These are phyloP conservation scores for Colistium nudipinnis DNA, from an alignment of 2,113 vertebrate genomes.

Conservation along the genomic window DNA sequence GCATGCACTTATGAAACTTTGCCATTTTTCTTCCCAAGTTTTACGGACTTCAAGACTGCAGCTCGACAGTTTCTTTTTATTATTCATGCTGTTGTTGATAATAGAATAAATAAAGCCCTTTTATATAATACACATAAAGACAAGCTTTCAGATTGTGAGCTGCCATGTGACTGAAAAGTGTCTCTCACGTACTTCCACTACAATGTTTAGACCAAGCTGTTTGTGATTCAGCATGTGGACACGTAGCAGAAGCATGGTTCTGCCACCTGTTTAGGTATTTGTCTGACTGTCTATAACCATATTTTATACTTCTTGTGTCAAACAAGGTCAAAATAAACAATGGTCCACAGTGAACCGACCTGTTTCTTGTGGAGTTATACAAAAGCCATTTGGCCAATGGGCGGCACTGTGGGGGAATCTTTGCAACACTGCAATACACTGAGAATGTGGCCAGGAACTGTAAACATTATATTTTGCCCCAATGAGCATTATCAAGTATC, in stretches of 20 bases:
- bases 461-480: background rate
- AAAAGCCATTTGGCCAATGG: constrained; percentile 34
- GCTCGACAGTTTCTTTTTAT: constrained; percentile 7
- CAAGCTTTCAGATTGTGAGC: constrained; percentile 44
- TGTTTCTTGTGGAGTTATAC: constrained; percentile 20
- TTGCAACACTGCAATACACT: background rate
- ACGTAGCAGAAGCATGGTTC: constrained; percentile 64
- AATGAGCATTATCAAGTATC: background rate
- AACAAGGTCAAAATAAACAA: constrained; percentile 51
- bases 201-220: constrained; percentile 36
- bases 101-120: constrained; percentile 1
- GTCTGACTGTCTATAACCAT: constrained; percentile 42
- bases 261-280: constrained; percentile 41
- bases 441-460: background rate
- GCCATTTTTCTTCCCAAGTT: constrained; percentile 17
- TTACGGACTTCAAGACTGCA: constrained; percentile 19
- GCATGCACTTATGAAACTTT: constrained; percentile 43
- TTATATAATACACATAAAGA: constrained; percentile 21
- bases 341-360: background rate
- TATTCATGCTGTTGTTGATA: background rate
- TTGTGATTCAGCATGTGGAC: constrained; percentile 55
- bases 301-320: constrained; percentile 63
- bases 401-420: background rate
- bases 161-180: constrained; percentile 50
- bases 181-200: constrained; percentile 13